Percentiles rank a stretch among this genome's conserved stretches.
Evolutionary conservation across 2,888 invertebrate genomes (phyloP).

Genomic region (Tetropium fuscum): DNA sequence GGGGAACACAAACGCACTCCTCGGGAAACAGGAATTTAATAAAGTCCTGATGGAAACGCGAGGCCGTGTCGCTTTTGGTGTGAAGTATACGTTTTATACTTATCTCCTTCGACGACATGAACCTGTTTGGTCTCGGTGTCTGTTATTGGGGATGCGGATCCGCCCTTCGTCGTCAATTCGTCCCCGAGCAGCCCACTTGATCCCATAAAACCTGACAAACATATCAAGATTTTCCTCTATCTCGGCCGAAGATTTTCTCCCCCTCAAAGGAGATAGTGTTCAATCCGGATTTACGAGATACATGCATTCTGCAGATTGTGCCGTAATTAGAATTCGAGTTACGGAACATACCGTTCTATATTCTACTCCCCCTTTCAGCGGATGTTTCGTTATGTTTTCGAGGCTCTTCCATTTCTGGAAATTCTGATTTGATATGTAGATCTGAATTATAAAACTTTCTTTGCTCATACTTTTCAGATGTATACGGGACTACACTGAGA

Average conservation of each 20-base stretch:
- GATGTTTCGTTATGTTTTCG: too few species aligned
- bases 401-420: too few species aligned
- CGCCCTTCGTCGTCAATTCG: constrained; percentile 33
- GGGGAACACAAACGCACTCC: too few species aligned
- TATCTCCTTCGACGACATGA: constrained; percentile 48
- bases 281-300: constrained; percentile 45
- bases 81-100: constrained; percentile 46
- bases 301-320: background rate
- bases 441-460: too few species aligned
- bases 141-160: constrained; percentile 27
- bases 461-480: too few species aligned
- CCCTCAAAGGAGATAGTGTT: constrained; percentile 44
- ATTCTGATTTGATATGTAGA: too few species aligned
- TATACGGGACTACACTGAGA: too few species aligned
- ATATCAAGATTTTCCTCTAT: constrained; percentile 60
- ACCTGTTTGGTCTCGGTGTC: constrained; percentile 49
- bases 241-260: constrained; percentile 40
- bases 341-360: too few species aligned
- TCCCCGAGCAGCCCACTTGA: constrained; percentile 57
- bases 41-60: background rate
- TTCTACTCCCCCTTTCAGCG: too few species aligned
- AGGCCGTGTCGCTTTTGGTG: constrained; percentile 34
- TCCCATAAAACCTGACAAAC: constrained; percentile 64
- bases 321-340: too few species aligned
- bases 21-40: too few species aligned